Conservation (phyloP, 2,888 invertebrate species). For the Cerastoderma edule region DNA sequence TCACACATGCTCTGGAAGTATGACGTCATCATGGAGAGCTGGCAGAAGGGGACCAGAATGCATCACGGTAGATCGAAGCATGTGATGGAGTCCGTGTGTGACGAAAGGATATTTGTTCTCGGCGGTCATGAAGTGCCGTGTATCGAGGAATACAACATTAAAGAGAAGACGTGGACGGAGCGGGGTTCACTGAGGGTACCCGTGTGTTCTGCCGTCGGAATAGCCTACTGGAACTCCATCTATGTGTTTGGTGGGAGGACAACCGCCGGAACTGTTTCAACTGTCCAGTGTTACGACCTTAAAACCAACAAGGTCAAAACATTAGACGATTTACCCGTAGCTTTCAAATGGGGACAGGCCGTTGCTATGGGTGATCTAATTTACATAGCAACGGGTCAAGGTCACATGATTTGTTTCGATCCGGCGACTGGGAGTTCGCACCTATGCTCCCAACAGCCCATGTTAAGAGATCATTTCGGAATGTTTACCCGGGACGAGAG, state of each 20-base stretch:
- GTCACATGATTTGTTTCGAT: constrained; percentile 59
- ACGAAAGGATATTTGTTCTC: constrained; percentile 38
- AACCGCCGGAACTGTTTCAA: constrained; percentile 42
- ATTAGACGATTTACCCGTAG: constrained; percentile 44
- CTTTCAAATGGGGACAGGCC: constrained; percentile 43
- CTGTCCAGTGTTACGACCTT: constrained; percentile 43
- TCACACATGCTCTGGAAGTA: constrained; percentile 40
- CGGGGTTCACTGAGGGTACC: constrained; percentile 35
- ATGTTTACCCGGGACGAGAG: constrained; percentile 56
- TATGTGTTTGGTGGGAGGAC: constrained; percentile 57
- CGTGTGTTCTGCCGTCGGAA: constrained; percentile 35
- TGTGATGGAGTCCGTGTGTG: constrained; percentile 33
- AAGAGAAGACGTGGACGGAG: constrained; percentile 49
- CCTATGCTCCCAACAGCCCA: constrained; percentile 49
- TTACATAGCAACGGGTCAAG: constrained; percentile 56
- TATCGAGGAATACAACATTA: constrained; percentile 51
- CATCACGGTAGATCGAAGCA: constrained; percentile 51
- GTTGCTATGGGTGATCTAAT: constrained; percentile 44
- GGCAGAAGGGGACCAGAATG: constrained; percentile 49
- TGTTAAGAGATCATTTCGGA: constrained; percentile 41
- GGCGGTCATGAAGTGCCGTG: constrained; percentile 48
- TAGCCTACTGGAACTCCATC: constrained; percentile 35
- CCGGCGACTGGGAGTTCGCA: constrained; percentile 30
- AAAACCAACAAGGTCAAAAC: constrained; percentile 24
- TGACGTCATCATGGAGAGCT: constrained; percentile 48